phyloP scores from a whole-genome alignment of 2,888 invertebrate species.

The Leptarthrus brevirostris region DNA sequence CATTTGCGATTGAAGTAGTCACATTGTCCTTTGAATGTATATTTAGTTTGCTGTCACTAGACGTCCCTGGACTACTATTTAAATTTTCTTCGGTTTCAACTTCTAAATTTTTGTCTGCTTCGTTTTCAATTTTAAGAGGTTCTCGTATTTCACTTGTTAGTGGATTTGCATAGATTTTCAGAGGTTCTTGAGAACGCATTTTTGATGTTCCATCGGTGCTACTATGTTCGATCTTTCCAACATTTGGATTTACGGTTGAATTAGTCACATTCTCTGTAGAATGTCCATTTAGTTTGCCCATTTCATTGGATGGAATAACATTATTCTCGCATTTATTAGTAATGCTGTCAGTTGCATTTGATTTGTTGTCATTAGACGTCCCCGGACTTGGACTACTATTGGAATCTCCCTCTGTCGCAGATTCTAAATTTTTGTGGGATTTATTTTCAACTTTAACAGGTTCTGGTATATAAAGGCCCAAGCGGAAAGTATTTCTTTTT shows the following conservation, averaged over 20 bases:
- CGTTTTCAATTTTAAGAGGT: conserved; percentile 46
- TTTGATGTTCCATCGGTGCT: no score
- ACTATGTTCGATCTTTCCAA: no score
- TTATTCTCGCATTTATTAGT: background rate
- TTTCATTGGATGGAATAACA: background rate
- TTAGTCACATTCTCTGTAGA: no score
- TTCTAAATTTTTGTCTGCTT: background rate
- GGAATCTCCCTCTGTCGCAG: background rate
- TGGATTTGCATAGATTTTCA: no score
- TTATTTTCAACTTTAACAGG: conserved; percentile 45
- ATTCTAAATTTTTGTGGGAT: background rate
- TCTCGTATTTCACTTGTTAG: no score
- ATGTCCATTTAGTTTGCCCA: background rate
- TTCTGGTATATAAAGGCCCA: conserved; percentile 57
- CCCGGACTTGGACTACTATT: background rate
- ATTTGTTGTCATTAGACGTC: background rate
- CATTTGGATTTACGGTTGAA: background rate
- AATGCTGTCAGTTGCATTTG: background rate
- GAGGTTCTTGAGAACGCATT: no score
- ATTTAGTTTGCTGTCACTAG: background rate
- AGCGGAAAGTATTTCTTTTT: conserved; percentile 57
- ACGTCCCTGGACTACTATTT: background rate
- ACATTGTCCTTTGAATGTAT: no score
- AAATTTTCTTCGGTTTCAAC: background rate
- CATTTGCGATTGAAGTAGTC: background rate